Evolutionary conservation across 2,888 invertebrate species (phyloP), one percentile per base, ranked within the genome.

Genomic region (Drosophila histrio): DNA sequence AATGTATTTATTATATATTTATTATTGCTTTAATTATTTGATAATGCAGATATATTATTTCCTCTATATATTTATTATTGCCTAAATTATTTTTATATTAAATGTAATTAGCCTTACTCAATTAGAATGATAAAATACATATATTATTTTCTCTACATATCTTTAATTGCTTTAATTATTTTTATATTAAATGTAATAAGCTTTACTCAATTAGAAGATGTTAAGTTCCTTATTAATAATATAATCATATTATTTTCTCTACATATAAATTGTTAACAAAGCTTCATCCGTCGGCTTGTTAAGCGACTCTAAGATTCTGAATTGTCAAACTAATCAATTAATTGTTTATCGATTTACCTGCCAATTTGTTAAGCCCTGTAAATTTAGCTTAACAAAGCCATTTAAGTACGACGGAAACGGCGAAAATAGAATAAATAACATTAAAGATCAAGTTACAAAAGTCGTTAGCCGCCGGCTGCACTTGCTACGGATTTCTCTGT

Each of bases 371-470:
- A 13, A 34, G 32, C 24, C 15, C 3, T n/a, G 13, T 32, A 0
- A 30, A 21, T 1, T 17, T 19, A 7, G 9, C 38, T 30, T 11
- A 9, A 8, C 19, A 5, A 39, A 9, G 47, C 30, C 2, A 1
- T 47, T 30, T 32, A 21, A 30, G n/a, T 4, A 46, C 19, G 9
- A 36, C 36, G 17, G 24, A 21, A 58, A 13, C 11, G 24, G 2
- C 38, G 8, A 7, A 44, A 52, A 63, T 44, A 13, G 19, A 38
- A n/a, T n/a, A n/a, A 41, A 60, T 53, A 60, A 50, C 19, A 60
- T 52, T 65, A 49, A 52, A 57, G 84, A 80, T 79, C 79, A 68
- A 52, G 73, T 79, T 79, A 77, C 84, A 76, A 79, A 61, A 64
- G 49, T 59, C 56, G 62, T 43, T 39, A 49, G 70, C 72, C 70